Evolutionary conservation across 2,113 vertebrate genomes (phyloP).

Genomic region (Daphoenositta chrysoptera): DNA sequence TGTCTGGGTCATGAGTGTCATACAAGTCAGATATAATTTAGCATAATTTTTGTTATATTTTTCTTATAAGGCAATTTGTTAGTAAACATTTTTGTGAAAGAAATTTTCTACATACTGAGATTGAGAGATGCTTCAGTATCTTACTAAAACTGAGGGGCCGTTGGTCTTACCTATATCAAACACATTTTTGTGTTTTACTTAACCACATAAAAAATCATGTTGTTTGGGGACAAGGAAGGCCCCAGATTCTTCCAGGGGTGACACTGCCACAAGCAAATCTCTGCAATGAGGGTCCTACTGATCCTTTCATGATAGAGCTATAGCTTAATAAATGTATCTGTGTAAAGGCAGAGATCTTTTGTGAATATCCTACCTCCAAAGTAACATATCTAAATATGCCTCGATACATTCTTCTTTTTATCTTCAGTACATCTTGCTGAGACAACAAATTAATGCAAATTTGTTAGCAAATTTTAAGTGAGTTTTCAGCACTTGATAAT

Average conservation of each 20-base stretch:
- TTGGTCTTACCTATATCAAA: neutral
- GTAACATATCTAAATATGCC: neutral
- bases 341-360: neutral
- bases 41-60: neutral
- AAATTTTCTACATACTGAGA: neutral
- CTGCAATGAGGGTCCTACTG: fast-evolving
- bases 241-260: neutral
- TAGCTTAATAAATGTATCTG: neutral
- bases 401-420: neutral
- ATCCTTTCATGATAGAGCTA: neutral
- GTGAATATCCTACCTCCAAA: neutral
- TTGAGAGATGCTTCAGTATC: neutral
- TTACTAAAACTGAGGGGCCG: neutral
- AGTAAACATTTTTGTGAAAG: neutral
- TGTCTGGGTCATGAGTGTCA: neutral
- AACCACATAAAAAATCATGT: neutral
- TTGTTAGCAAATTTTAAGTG: neutral
- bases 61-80: neutral
- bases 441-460: neutral
- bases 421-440: neutral
- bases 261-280: neutral
- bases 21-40: neutral
- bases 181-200: neutral
- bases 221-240: neutral
- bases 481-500: neutral